Evolutionary conservation across 2,113 vertebrate species (phyloP), one percentile per base, ranked within the genome.

Genomic region (Leucopsar rothschildi): DNA sequence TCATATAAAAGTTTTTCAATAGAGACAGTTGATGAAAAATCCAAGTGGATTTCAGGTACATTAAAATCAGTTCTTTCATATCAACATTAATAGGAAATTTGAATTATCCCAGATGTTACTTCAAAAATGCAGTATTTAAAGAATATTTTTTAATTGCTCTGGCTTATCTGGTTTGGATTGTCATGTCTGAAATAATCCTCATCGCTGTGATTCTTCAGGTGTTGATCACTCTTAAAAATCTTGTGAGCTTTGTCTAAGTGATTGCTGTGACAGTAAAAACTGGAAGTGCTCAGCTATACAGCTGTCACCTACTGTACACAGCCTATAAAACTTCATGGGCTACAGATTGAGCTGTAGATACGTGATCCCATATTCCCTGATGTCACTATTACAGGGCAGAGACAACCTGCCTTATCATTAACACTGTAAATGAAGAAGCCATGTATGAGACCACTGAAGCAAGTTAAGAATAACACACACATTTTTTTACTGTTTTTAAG

Each of bases 381-480:
- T 68, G 82, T 81, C 91, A 86, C 79, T 96, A 40, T 75, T 84
- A 86, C 4, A 79, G 22, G 60, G 25, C 59, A 89, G 55, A 86
- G 42, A 68, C 25, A 29, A 61, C 39, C 24, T 77, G n/a, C 25
- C 25, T 24, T 27, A 35, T 82, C 59, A 76, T 91, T 83, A 65
- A 79, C 81, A 45, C 66, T 95, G 76, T 95, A 90, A 96, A 52
- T 92, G 85, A 95, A 91, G 86, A 91, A 91, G 44, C 80, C 33
- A 29, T 59, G 24, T 75, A 86, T 76, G 66, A 92, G 25, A 85
- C 42, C 27, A 66, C 57, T 94, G 95, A 95, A 96, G 35, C 31
- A 68, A 95, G 59, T 79, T 92, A 92, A 88, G 42, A 18, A 50
- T 78, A 93, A 87, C 73, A 63, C 40, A 92, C 2, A 28, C 19